These are phyloP conservation scores for Tenthredo notha DNA, from an alignment of 2,888 invertebrate genomes.

Conservation along the genomic window DNA sequence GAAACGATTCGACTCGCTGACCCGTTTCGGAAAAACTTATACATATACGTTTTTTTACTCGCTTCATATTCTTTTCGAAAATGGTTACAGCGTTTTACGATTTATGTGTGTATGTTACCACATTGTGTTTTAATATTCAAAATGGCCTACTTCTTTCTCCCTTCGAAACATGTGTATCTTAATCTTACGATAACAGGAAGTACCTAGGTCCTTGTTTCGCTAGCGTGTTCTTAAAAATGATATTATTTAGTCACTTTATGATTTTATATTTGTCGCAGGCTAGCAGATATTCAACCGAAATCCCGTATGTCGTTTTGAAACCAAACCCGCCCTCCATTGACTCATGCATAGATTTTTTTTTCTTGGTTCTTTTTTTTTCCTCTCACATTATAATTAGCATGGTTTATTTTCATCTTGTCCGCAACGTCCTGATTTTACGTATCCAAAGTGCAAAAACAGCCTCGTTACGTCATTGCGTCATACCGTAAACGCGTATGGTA, in stretches of 20 bases:
- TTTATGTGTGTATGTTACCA: not conserved
- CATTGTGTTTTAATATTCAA: slow-evolving; percentile 14
- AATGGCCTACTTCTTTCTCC: slow-evolving; percentile 42
- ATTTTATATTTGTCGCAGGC: not conserved
- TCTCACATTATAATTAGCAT: slow-evolving; percentile 42
- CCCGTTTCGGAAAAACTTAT: slow-evolving; percentile 61
- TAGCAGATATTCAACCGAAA: not conserved
- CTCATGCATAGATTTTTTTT: not conserved
- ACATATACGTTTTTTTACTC: not conserved
- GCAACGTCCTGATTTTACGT: slow-evolving; percentile 40
- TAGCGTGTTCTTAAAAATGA: not conserved
- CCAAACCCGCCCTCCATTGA: not conserved
- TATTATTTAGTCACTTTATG: not conserved
- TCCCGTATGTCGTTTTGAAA: not conserved
- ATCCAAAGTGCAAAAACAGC: slow-evolving; percentile 34
- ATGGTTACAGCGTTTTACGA: not conserved
- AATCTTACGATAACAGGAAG: slow-evolving; percentile 9
- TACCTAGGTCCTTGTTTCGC: not conserved
- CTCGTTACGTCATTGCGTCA: slow-evolving; percentile 37
- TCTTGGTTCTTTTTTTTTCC: not conserved
- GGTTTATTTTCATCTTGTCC: slow-evolving; percentile 41
- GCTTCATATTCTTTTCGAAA: not conserved
- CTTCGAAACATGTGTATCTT: not conserved
- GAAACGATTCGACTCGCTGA: slow-evolving; percentile 62
- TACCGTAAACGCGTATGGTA: not conserved